Base-by-base conservation (phyloP, 2,797 vertebrate species). In the Austrolebias charrua region DNA sequence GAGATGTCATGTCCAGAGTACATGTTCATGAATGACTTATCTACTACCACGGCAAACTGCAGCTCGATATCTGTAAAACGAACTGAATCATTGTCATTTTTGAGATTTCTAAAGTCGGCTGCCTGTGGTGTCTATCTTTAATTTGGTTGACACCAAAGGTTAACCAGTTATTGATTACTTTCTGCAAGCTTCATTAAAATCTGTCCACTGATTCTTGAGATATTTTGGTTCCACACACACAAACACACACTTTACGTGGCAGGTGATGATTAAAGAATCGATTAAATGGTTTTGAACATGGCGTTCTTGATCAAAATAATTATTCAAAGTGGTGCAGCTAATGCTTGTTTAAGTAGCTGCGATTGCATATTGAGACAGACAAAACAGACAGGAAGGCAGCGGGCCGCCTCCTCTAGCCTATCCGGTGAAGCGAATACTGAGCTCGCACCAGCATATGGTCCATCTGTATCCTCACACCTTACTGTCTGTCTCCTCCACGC, bases 391-490 rank as follows among this genome's bases (percentile, higher is more conserved):
- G 71, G 57, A 67, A 67, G 88, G 83, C 91, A 92, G 92, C 85
- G 82, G 90, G 90, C 73, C 76, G 78, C 75, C 84, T 83, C 64
- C 72, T 84, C 66, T 76, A 83, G 75, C 52, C 64, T 78, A 75
- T 76, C 80, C 80, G 78, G 46, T 85, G 77, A 73, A 91, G 89
- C 84, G 68, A 73, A 82, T 62, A 73, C 60, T 43, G 52, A 81
- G 54, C 75, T 79, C 76, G 61, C 63, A 55, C 75, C 78, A 88
- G 72, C 93, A 92, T 93, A 91, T 93, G 91, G 89, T 71, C 84
- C 69, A 78, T 92, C 90, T 91, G 89, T 55, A 81, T 83, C 78
- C 67, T 87, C 86, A 81, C 83, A 88, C 87, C 88, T 89, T 76
- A 35, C 86, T 81, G 90, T 89, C 90, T 89, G 82, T 82, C 85